Conservation (phyloP, 2,888 invertebrate genomes). For the Strigamia crassipes region DNA sequence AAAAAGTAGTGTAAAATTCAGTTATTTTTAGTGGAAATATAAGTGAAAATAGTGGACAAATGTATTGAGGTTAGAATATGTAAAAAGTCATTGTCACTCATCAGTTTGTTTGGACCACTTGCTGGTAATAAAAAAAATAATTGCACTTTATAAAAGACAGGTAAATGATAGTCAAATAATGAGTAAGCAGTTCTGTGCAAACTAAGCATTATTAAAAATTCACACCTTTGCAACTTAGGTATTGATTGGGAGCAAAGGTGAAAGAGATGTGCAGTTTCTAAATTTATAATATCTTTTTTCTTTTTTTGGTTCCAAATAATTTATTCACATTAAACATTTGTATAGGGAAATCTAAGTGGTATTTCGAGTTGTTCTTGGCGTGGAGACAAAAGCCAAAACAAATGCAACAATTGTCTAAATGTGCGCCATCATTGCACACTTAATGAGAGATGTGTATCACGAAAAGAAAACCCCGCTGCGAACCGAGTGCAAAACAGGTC, state of each 20-base stretch:
- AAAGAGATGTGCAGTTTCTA: not conserved
- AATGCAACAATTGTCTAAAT: not conserved
- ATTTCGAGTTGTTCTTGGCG: too few relatives aligned
- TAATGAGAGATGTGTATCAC: conserved; percentile 31
- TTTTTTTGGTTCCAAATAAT: not conserved
- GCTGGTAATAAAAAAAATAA: not conserved
- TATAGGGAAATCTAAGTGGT: too few relatives aligned
- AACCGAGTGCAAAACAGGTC: conserved; percentile 6
- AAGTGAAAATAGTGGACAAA: too few relatives aligned
- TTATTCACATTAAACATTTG: too few relatives aligned
- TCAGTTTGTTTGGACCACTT: not conserved
- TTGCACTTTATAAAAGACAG: conserved; percentile 24
- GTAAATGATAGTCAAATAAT: conserved; percentile 42
- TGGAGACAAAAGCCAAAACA: not conserved
- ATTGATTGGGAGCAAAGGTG: conserved; percentile 15
- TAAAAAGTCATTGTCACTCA: too few relatives aligned
- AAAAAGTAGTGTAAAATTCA: too few relatives aligned
- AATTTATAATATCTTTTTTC: not conserved
- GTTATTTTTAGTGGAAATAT: too few relatives aligned
- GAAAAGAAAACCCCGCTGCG: not conserved
- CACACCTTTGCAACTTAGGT: not conserved
- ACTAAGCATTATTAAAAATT: conserved; percentile 3
- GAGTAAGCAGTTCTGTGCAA: not conserved
- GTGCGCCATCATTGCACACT: conserved; percentile 17
- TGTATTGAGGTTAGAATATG: too few relatives aligned